Conservation (phyloP, 2,888 invertebrate genomes). For the Neoaliturus tenellus region DNA sequence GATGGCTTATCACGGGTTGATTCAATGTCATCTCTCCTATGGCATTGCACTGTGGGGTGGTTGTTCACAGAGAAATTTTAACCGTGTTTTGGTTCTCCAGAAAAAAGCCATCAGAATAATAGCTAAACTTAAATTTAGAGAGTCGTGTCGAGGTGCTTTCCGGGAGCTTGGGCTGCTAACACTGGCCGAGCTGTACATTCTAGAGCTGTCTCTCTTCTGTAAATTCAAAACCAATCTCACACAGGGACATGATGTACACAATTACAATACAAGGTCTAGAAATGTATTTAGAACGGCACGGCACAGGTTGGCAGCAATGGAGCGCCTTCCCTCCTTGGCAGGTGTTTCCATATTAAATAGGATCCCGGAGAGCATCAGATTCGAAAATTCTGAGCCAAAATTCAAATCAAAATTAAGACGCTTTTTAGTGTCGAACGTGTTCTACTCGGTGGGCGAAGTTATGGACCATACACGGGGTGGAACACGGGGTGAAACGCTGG, state of each 20-base stretch:
- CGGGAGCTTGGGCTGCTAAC: slow-evolving; percentile 13
- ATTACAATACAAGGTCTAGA: background rate
- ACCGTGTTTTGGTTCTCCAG: background rate
- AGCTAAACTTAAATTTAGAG: slow-evolving; percentile 14
- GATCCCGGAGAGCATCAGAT: background rate
- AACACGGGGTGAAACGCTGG: too few species aligned
- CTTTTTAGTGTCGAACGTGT: slow-evolving; percentile 26
- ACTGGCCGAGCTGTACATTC: background rate
- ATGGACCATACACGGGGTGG: background rate
- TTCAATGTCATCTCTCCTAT: slow-evolving; percentile 22
- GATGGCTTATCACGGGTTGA: slow-evolving; percentile 17
- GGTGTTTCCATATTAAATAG: background rate
- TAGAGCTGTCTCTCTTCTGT: background rate
- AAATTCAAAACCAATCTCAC: background rate
- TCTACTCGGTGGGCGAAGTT: slow-evolving; percentile 15
- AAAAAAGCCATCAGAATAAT: background rate
- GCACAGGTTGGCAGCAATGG: background rate
- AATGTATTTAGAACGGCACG: background rate
- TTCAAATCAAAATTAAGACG: background rate
- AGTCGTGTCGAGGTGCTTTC: background rate
- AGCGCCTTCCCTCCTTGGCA: background rate
- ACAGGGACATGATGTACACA: background rate
- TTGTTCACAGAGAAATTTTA: background rate
- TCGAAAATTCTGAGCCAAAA: background rate
- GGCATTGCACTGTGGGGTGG: slow-evolving; percentile 1